A percentile compares a stretch with the other conserved stretches of the same genome.
These are phyloP conservation scores for Dynastes grantii DNA, from an alignment of 2,888 invertebrate genomes.

Conservation along the genomic window DNA sequence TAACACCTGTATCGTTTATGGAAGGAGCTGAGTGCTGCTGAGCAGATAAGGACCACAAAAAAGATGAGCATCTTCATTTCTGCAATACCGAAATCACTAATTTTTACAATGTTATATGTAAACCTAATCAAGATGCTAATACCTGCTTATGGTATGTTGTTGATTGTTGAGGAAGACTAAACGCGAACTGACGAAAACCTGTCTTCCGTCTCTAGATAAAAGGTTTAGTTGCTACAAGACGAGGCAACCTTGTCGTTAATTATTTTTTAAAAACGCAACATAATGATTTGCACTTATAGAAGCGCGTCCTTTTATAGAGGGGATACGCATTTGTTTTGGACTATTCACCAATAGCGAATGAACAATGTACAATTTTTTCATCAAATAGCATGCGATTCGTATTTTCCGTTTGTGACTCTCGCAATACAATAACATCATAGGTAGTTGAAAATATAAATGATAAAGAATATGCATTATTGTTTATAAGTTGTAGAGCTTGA, in stretches of 20 bases:
- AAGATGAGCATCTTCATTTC: constrained; percentile 52
- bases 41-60: constrained; percentile 43
- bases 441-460: neutral
- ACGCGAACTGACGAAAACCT: constrained; percentile 38
- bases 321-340: constrained; percentile 7
- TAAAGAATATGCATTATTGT: neutral
- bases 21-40: constrained; percentile 47
- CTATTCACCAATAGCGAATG: constrained; percentile 7
- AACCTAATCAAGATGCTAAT: neutral
- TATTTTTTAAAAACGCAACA: constrained; percentile 27
- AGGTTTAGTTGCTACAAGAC: constrained; percentile 16
- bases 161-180: neutral
- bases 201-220: constrained; percentile 26
- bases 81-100: constrained; percentile 21
- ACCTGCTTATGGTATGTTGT: neutral
- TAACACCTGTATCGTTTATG: neutral
- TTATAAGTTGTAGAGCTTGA: neutral
- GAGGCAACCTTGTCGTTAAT: constrained; percentile 42
- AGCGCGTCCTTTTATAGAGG: constrained; percentile 30
- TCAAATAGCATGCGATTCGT: neutral
- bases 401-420: neutral
- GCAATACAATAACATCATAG: neutral
- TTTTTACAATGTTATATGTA: neutral
- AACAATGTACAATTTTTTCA: constrained; percentile 15
- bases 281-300: constrained; percentile 28